Evolutionary conservation across 2,113 vertebrate species (phyloP), one percentile per base, ranked within the genome.

Genomic region (Austrofundulus limnaeus): DNA sequence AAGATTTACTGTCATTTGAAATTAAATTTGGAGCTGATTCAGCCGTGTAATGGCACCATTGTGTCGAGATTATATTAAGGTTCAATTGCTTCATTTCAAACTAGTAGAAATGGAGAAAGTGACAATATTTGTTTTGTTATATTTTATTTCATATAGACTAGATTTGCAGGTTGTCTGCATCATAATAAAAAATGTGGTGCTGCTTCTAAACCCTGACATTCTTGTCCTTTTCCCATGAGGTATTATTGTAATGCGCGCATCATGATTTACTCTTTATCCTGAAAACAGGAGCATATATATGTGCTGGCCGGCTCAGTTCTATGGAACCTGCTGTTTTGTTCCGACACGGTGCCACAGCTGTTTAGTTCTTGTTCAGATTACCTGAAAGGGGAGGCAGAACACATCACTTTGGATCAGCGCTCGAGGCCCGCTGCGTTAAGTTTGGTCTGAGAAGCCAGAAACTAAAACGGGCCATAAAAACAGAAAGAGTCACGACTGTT

Each of bases 1-100:
- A 85, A 89, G 71, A 89, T 88, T 78, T 68, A 80, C 78, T 81
- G 78, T 78, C 66, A 73, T 75, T 84, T 77, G 46, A 74, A 85
- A 90, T 88, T 28, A 63, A 88, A 78, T 73, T 59, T 69, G 61
- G 28, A 67, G 64, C 70, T 77, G 81, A 70, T 81, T 71, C 20
- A 21, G 64, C 61, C 38, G 43, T 67, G 75, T 71, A 72, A 82
- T 77, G 24, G 56, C 57, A 71, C 37, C 51, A 76, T 82, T 78
- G 69, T 78, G 78, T 68, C 37, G 4, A 70, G 54, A 70, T 68
- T 56, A 62, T 72, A 81, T 78, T 84, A 85, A 49, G 57, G 42
- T 78, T 80, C 70, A 83, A 83, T 83, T 65, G 52, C 68, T 78
- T 77, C 42, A 75, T 83, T 38, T 31, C 47, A 77, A 79, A 75